Conservation (phyloP, 2,888 invertebrate genomes). For the Rotaria sp. region DNA sequence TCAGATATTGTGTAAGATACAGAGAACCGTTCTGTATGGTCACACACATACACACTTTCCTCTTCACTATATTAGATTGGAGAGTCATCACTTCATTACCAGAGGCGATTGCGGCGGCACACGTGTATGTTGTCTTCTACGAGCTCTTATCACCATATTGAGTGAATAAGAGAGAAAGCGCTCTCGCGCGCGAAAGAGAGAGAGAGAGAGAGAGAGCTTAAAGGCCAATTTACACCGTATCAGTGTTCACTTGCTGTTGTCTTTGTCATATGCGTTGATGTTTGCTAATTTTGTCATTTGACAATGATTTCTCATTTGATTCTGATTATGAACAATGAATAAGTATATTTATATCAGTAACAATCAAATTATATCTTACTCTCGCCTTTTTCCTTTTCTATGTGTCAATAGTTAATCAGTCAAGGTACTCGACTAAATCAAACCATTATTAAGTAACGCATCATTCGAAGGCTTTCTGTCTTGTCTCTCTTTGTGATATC, state of each 20-base stretch:
- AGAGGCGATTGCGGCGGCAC: neutral
- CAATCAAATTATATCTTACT: neutral
- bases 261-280: neutral
- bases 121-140: neutral
- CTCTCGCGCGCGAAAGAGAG: neutral
- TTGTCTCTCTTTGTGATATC: neutral
- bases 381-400: neutral
- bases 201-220: neutral
- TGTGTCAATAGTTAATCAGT: neutral
- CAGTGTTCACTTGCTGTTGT: neutral
- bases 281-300: slow-evolving; percentile 12
- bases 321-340: neutral
- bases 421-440: neutral
- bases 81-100: neutral
- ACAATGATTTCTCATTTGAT: neutral
- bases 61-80: neutral
- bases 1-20: neutral
- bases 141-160: neutral
- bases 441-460: neutral
- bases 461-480: neutral
- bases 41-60: neutral
- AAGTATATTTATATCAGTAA: neutral
- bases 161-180: neutral
- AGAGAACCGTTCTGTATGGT: neutral
- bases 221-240: neutral